Evolutionary conservation across 2,113 vertebrate species (phyloP).

Genomic region (Corythaixoides concolor): DNA sequence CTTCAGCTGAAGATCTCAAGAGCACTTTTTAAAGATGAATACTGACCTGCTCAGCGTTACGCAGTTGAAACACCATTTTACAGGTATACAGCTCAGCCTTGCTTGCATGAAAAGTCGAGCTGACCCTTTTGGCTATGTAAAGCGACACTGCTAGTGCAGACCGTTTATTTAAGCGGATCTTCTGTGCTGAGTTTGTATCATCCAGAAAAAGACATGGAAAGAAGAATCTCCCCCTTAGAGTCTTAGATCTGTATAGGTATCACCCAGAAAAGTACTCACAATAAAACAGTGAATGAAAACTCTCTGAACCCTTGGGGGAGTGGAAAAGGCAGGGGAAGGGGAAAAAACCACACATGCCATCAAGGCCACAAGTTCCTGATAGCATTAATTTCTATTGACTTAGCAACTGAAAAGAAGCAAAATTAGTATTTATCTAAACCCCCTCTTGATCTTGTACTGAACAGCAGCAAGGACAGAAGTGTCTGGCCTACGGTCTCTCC

Average conservation of each 20-base stretch:
- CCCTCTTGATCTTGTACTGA: not conserved
- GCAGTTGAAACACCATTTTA: not conserved
- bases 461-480: not conserved
- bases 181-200: not conserved
- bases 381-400: not conserved
- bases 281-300: not conserved
- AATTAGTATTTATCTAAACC: not conserved
- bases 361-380: not conserved
- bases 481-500: not conserved
- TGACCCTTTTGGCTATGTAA: not conserved
- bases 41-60: not conserved
- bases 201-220: not conserved
- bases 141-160: not conserved
- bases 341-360: not conserved
- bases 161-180: not conserved
- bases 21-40: conserved; percentile 20
- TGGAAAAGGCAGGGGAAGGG: not conserved
- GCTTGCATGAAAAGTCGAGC: conserved; percentile 33
- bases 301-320: not conserved
- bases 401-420: not conserved
- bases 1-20: conserved; percentile 1
- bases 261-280: not conserved
- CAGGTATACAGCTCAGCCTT: not conserved
- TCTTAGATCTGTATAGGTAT: not conserved
- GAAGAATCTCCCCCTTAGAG: not conserved